Conservation (phyloP, 2,888 invertebrate genomes). For the Drosophila formosana region DNA sequence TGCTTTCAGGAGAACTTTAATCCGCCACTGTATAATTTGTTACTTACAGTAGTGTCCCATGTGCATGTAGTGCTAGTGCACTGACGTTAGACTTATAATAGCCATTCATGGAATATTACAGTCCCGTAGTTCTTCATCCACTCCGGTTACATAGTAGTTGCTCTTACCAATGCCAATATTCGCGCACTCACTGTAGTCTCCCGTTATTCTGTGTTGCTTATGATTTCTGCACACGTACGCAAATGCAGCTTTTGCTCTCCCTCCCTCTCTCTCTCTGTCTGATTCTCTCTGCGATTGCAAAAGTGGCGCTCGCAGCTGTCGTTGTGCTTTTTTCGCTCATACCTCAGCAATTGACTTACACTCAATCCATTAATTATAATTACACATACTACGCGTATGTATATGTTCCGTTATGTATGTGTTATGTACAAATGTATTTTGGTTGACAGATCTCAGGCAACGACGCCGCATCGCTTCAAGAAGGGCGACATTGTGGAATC, state of each 20-base stretch:
- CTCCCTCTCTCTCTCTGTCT: background rate
- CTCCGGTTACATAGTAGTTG: background rate
- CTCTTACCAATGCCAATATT: background rate
- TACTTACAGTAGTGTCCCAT: background rate
- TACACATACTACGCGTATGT: background rate
- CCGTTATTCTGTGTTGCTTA: slow-evolving; percentile 7
- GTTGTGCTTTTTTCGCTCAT: background rate
- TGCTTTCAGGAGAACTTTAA: too few species aligned
- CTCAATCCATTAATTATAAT: slow-evolving; percentile 49
- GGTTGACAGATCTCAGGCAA: slow-evolving; percentile 91
- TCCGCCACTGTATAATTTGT: too few species aligned
- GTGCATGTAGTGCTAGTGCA: too few species aligned
- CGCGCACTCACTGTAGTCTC: background rate
- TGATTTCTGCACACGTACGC: slow-evolving; percentile 4
- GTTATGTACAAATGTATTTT: slow-evolving; percentile 21
- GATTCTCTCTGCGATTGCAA: background rate
- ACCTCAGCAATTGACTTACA: slow-evolving; percentile 24
- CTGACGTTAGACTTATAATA: background rate
- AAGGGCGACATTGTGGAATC: slow-evolving; percentile 94
- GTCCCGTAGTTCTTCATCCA: background rate
- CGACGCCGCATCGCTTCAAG: slow-evolving; percentile 97
- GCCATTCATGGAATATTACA: background rate
- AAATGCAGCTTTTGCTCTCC: background rate
- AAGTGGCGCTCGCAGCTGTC: background rate
- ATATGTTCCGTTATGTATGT: background rate